A percentile compares a stretch with the other conserved stretches of the same genome.
phyloP scores from a whole-genome alignment of 2,888 invertebrate species.

The Dolichomitus sp. region DNA sequence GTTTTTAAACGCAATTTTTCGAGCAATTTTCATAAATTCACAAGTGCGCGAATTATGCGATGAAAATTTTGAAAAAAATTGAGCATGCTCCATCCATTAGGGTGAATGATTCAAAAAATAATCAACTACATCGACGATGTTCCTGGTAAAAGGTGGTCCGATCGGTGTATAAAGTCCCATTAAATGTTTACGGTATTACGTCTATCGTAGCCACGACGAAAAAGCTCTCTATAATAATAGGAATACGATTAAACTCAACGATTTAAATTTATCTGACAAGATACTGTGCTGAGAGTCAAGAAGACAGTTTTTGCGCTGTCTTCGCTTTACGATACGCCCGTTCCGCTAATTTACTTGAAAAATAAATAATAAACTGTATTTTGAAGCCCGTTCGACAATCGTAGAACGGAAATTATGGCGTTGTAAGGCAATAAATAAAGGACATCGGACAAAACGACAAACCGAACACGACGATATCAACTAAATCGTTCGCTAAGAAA shows the following conservation, averaged over 20 bases:
- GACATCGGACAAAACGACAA: slow-evolving; percentile 23
- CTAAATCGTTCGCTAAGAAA: slow-evolving; percentile 69
- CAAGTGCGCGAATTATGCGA: too few relatives aligned
- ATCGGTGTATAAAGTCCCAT: too few relatives aligned
- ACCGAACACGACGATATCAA: background rate
- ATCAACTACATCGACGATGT: too few relatives aligned
- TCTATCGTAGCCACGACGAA: slow-evolving; percentile 29
- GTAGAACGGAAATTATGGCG: background rate
- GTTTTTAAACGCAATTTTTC: too few relatives aligned
- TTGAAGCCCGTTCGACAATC: background rate
- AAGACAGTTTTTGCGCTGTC: slow-evolving; percentile 23
- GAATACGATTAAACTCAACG: slow-evolving; percentile 44
- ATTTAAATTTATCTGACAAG: slow-evolving; percentile 37
- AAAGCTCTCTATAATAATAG: slow-evolving; percentile 51
- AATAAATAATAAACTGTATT: slow-evolving; percentile 38
- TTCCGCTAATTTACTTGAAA: background rate
- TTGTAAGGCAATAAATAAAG: slow-evolving; percentile 42
- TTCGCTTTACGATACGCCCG: background rate
- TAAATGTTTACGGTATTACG: slow-evolving; percentile 9
- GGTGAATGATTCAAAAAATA: too few relatives aligned
- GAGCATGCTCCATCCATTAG: too few relatives aligned
- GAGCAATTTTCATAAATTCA: too few relatives aligned
- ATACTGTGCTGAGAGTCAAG: slow-evolving; percentile 51
- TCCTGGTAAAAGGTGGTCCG: too few relatives aligned
- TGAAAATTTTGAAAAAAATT: too few relatives aligned